A percentile compares a stretch with the other conserved stretches of the same genome.
Evolutionary conservation across 2,797 vertebrate species (phyloP).

Genomic region (Liparis tanakae): DNA sequence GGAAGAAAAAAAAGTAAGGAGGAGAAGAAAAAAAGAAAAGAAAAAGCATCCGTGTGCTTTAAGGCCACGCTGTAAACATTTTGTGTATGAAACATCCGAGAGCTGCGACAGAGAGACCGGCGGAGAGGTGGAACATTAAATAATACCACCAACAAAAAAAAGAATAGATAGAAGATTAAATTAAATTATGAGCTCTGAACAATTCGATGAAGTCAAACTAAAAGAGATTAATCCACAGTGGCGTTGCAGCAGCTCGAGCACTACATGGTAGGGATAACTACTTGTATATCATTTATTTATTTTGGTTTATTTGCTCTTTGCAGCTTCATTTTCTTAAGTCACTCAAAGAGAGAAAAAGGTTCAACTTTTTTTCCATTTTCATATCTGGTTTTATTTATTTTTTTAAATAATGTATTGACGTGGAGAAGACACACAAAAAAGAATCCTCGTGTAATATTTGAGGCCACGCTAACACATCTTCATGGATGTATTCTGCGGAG

Average conservation of each 20-base stretch:
- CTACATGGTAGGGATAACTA: constrained; percentile 42
- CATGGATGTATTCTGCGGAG: constrained; percentile 35
- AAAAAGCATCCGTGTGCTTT: constrained; percentile 48
- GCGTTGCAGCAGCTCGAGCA: constrained; percentile 15
- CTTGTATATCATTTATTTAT: background rate
- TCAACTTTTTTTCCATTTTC: background rate
- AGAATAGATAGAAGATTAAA: background rate
- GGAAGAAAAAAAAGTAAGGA: background rate
- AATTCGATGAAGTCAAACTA: constrained; percentile 17
- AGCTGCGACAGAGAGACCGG: constrained; percentile 8
- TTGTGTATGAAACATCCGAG: constrained; percentile 27
- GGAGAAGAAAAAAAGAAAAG: background rate
- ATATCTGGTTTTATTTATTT: background rate
- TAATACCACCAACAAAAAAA: background rate
- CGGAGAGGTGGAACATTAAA: constrained; percentile 4
- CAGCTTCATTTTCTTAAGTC: background rate
- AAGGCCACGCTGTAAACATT: constrained; percentile 51
- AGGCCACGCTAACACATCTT: constrained; percentile 29
- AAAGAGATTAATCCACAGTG: constrained; percentile 18
- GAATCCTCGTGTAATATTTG: background rate
- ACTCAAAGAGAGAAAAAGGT: background rate
- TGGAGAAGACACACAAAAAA: background rate
- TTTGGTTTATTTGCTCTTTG: background rate
- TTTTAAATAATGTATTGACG: background rate
- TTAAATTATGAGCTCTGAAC: constrained; percentile 20